Evolutionary conservation across 1,140 invertebrate species (phyloP).

Genomic region (Eubasilissa regina): DNA sequence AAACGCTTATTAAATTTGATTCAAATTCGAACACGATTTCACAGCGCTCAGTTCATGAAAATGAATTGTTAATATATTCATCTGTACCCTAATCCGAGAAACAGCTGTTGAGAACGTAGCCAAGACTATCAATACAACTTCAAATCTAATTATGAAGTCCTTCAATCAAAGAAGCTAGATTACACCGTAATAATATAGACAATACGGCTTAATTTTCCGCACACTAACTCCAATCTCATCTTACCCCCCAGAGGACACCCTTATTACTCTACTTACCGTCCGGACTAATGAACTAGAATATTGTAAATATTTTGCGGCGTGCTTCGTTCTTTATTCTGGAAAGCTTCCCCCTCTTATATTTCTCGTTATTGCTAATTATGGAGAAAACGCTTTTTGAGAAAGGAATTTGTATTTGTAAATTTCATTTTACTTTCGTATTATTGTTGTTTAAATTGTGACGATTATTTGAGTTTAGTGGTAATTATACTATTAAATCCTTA

Average conservation of each 20-base stretch:
- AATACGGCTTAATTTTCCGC: constrained; percentile 30
- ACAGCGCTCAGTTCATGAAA: no score
- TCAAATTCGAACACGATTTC: no score
- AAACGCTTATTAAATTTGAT: no score
- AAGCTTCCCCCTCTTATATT: constrained; percentile 21
- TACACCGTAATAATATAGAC: constrained; percentile 13
- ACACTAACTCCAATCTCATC: constrained; percentile 4
- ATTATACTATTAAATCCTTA: no score
- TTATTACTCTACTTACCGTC: constrained; percentile 27
- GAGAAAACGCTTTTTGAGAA: not conserved
- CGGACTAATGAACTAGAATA: constrained; percentile 42
- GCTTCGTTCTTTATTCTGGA: constrained; percentile 18
- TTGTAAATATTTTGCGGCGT: constrained; percentile 33
- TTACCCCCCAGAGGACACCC: constrained; percentile 16
- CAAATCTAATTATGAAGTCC: not conserved
- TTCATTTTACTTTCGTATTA: constrained; percentile 3
- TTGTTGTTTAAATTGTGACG: not conserved
- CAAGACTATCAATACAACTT: constrained; percentile 19
- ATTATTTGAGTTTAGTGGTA: no score
- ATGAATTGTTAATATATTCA: no score
- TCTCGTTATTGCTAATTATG: constrained; percentile 38
- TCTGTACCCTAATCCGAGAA: no score
- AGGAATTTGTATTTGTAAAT: constrained; percentile 6
- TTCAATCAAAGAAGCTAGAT: constrained; percentile 9
- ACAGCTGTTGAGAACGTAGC: no score